These are phyloP conservation scores for Dasyornis broadbenti DNA, from an alignment of 2,113 vertebrate genomes.

Conservation along the genomic window DNA sequence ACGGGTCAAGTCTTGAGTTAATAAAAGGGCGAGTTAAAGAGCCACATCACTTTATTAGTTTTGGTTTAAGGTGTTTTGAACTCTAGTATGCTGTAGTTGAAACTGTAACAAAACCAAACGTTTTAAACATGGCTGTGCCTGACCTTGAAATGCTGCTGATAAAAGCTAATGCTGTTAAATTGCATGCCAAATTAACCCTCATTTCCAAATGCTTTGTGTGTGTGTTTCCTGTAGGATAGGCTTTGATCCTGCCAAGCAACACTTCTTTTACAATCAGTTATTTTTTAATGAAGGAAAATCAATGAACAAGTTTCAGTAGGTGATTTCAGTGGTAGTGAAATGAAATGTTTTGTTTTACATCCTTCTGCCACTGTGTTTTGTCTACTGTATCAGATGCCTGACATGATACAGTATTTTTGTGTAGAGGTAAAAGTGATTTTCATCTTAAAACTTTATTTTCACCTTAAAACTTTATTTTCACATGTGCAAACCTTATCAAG, in stretches of 20 bases:
- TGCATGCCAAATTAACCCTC: constrained; percentile 65
- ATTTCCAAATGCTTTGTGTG: constrained; percentile 55
- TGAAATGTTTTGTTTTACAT: background rate
- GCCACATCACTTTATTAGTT: background rate
- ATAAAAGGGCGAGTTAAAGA: background rate
- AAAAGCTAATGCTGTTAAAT: constrained; percentile 79
- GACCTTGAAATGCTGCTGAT: constrained; percentile 79
- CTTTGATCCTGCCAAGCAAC: constrained; percentile 52
- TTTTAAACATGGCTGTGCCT: constrained; percentile 51
- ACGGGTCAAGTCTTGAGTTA: background rate
- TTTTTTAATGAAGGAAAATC: constrained; percentile 53
- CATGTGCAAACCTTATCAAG: background rate
- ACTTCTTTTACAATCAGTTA: constrained; percentile 28
- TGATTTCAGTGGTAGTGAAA: background rate
- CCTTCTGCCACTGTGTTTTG: background rate
- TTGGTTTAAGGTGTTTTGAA: background rate
- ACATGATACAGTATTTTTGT: background rate
- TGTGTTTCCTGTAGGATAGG: constrained; percentile 32
- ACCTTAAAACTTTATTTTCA: background rate
- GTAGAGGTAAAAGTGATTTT: background rate
- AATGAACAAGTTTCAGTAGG: background rate
- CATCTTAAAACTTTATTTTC: background rate
- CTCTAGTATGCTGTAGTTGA: background rate
- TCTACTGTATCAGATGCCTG: background rate
- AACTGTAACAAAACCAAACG: background rate